These are phyloP conservation scores for Galaxias olidus DNA, from an alignment of 2,797 vertebrate genomes.

Conservation along the genomic window DNA sequence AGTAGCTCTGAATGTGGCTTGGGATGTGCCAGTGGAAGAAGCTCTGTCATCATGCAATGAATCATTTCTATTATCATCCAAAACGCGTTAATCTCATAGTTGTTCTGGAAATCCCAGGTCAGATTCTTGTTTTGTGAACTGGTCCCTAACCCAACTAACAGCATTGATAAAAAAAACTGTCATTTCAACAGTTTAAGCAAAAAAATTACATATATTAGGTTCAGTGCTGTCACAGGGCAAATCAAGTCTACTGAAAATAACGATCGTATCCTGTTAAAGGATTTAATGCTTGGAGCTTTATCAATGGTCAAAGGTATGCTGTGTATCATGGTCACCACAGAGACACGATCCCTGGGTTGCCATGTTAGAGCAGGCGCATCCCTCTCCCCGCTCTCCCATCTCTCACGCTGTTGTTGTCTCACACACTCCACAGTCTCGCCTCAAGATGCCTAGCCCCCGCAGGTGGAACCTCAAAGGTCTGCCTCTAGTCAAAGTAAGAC, in stretches of 20 bases:
- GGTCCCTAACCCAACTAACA: slow-evolving; percentile 60
- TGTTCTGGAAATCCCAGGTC: slow-evolving; percentile 52
- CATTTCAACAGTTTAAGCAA: background rate
- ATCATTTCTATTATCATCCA: background rate
- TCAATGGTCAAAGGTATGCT: background rate
- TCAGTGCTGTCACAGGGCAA: too few relatives aligned
- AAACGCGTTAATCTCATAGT: background rate
- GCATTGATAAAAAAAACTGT: slow-evolving; percentile 45
- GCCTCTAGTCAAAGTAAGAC: slow-evolving; percentile 75
- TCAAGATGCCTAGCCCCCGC: slow-evolving; percentile 73
- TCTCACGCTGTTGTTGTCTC: slow-evolving; percentile 62
- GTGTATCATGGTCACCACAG: too few relatives aligned
- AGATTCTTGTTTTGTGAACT: slow-evolving; percentile 62
- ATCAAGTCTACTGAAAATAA: background rate
- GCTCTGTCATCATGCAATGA: background rate
- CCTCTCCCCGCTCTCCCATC: slow-evolving; percentile 19
- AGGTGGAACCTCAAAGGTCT: slow-evolving; percentile 74
- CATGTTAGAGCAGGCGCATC: slow-evolving; percentile 9
- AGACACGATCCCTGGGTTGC: background rate
- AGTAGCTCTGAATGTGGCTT: slow-evolving; percentile 68
- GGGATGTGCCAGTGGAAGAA: slow-evolving; percentile 40
- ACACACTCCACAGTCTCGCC: slow-evolving; percentile 70
- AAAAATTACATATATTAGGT: too few relatives aligned
- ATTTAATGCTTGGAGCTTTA: background rate
- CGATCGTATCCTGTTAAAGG: background rate